Percentiles rank a stretch among this genome's conserved stretches.
phyloP scores from a whole-genome alignment of 2,113 vertebrate genomes.

The Pleuronectes platessa region DNA sequence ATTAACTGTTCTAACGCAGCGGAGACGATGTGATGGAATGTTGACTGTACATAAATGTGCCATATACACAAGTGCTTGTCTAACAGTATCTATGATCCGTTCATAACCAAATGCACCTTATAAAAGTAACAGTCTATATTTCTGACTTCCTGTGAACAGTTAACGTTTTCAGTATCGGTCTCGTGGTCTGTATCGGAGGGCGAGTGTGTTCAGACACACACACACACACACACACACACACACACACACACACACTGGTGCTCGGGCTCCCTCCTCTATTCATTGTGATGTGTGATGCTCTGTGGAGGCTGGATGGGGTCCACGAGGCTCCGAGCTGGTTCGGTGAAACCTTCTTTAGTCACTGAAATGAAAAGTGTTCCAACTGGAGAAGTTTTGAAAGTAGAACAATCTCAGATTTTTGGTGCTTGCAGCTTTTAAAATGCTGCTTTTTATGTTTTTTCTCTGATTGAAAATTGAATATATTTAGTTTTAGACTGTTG shows the following conservation, averaged over 20 bases:
- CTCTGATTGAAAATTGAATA: no score
- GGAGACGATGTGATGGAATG: slow-evolving; percentile 37
- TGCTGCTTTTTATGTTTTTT: no score
- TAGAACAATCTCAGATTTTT: no score
- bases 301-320: not conserved
- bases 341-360: no score
- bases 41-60: slow-evolving; percentile 74
- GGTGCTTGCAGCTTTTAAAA: no score
- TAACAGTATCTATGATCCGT: slow-evolving; percentile 52
- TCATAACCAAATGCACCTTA: slow-evolving; percentile 59
- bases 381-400: no score
- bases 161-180: slow-evolving; percentile 28
- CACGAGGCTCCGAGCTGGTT: not conserved
- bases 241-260: not conserved
- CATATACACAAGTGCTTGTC: slow-evolving; percentile 53
- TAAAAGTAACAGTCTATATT: slow-evolving; percentile 46
- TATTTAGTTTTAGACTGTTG: no score
- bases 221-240: no score
- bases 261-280: not conserved
- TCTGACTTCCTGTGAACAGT: slow-evolving; percentile 50
- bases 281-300: not conserved
- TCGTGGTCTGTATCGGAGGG: not conserved
- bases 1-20: slow-evolving; percentile 38
- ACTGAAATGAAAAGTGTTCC: no score
- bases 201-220: not conserved